Percentiles rank a stretch among this genome's conserved stretches.
phyloP scores from a whole-genome alignment of 2,113 vertebrate species.

The Helogale parvula region DNA sequence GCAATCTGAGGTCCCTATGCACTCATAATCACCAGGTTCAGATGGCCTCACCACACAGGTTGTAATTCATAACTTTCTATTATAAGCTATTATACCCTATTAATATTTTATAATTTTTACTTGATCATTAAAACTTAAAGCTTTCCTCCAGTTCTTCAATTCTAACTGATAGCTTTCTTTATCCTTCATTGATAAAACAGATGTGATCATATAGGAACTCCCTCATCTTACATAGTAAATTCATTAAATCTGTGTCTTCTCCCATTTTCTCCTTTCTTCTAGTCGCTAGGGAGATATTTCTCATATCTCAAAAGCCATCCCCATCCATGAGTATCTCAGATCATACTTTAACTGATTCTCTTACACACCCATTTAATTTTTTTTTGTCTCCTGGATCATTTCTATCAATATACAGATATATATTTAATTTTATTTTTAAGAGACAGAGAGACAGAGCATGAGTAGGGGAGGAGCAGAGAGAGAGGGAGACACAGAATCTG shows the following conservation, averaged over 20 bases:
- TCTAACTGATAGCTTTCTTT: not conserved
- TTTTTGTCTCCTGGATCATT: not conserved
- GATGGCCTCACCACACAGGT: not conserved
- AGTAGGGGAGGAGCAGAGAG: no score
- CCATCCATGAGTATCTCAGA: not conserved
- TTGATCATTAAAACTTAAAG: not conserved
- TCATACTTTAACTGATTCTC: not conserved
- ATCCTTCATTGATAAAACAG: not conserved
- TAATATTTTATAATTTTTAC: not conserved
- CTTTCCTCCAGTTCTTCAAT: not conserved
- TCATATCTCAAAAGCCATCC: not conserved
- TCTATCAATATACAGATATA: not conserved
- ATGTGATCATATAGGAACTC: not conserved
- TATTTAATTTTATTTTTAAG: not conserved
- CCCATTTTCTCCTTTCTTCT: not conserved
- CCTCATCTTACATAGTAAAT: not conserved
- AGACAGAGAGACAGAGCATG: no score
- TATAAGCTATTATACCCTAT: not conserved
- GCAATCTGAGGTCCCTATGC: not conserved
- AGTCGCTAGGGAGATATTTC: not conserved
- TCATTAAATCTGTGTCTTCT: not conserved
- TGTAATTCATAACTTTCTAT: not conserved
- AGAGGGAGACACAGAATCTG: no score
- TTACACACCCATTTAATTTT: not conserved
- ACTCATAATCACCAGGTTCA: not conserved